Evolutionary conservation across 2,888 invertebrate genomes (phyloP).

Genomic region (Sarcophaga carnaria): DNA sequence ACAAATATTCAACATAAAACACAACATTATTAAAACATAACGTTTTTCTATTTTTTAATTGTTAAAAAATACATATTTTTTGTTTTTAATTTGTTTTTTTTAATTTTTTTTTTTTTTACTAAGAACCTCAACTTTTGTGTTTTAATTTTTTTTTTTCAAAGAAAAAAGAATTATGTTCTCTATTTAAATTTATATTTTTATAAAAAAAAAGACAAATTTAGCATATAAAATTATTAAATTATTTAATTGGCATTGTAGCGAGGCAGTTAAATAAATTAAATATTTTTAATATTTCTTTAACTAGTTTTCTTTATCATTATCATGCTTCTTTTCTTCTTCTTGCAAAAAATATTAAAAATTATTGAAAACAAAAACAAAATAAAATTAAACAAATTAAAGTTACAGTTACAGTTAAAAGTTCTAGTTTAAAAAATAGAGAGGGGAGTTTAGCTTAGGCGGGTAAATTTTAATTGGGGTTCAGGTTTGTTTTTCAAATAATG

Average conservation of each 20-base stretch:
- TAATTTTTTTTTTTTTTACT: not conserved
- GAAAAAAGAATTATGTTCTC: constrained; percentile 47
- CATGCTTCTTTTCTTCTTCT: constrained; percentile 14
- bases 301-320: constrained; percentile 27
- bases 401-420: not conserved
- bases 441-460: not conserved
- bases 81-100: not conserved
- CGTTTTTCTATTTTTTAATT: constrained; percentile 32
- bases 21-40: constrained; percentile 72
- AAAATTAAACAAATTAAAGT: not conserved
- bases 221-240: constrained; percentile 5
- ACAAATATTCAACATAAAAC: constrained; percentile 38
- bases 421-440: not conserved
- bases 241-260: constrained; percentile 70
- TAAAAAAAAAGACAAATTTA: not conserved
- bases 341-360: constrained; percentile 18
- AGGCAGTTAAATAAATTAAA: constrained; percentile 66
- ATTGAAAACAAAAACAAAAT: constrained; percentile 9
- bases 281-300: constrained; percentile 46
- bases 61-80: no score
- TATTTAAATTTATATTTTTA: constrained; percentile 4
- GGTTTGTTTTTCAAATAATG: not conserved
- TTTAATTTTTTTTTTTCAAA: no score
- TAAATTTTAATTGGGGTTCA: not conserved
- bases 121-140: constrained; percentile 22